Base-by-base conservation (phyloP, 2,113 vertebrate species). In the Garra rufa region DNA sequence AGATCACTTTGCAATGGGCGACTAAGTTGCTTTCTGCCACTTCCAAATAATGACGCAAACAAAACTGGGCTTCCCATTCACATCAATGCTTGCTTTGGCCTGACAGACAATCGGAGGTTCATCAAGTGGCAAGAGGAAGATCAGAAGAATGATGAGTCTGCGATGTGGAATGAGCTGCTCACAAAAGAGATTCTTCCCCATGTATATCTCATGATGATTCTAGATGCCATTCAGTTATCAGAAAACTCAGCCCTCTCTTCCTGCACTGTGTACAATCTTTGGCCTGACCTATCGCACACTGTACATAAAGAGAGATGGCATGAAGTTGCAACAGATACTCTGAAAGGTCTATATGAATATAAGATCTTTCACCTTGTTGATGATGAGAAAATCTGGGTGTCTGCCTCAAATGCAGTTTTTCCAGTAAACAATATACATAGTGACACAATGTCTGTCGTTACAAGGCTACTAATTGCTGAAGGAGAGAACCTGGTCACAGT, bases 41-140 rank as follows among this genome's bases (percentile, higher is more conserved):
- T 97, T 17, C 96, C 96, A 65, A 95, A 95, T 88, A 96, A 95
- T 0, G 95, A 96, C 0, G 89, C 95, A 88, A 97, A 85, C 1
- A 89, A 86, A 87, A 96, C 95, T 1, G 94, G 95, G 4, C 90
- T 97, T 38, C 96, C 96, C 0, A 85, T 95, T 81, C 90, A 95
- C 2, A 86, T 94, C 84, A 97, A 95, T 0, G 95, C 94, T 0
- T 96, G 94, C 73, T 97, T 97, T 11, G 91, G 95, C 14, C 95
- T 97, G 75, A 96, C 96, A 0, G 95, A 97, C n/a, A 96, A 97
- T 87, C 91, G 95, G 71, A 90, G 94, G 86, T 92, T 96, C 44
- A 93, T 96, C 76, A 94, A 95, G 89, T 97, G 96, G 95, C 92
- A 93, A 30, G 94, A 96, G 75, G 92, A 95, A 81, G 95, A 95